phyloP scores from a whole-genome alignment of 2,113 vertebrate genomes.

The Nibea coibor region DNA sequence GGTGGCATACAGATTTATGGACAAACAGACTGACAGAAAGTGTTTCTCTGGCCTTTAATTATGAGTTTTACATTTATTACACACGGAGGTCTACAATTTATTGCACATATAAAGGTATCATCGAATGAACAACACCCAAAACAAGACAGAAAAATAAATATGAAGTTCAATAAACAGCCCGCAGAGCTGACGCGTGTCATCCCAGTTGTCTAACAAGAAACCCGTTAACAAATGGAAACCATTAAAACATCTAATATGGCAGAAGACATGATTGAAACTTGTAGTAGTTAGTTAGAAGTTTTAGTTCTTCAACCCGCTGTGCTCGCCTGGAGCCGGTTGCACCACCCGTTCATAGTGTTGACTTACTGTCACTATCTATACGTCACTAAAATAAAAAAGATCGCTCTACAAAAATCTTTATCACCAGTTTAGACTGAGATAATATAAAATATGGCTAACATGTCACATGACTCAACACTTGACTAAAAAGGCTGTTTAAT shows the following conservation, averaged over 20 bases:
- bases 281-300: no score
- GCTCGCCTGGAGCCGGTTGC: not conserved
- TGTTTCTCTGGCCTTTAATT: constrained; percentile 31
- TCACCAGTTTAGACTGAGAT: not conserved
- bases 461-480: not conserved
- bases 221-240: not conserved
- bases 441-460: not conserved
- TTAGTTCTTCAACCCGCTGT: not conserved
- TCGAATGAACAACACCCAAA: constrained; percentile 17
- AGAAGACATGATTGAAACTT: not conserved
- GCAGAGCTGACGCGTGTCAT: not conserved
- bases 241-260: not conserved
- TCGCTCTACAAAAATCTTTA: not conserved
- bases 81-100: constrained; percentile 18
- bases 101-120: constrained; percentile 47
- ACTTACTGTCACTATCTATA: not conserved
- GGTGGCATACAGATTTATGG: not conserved
- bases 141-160: constrained; percentile 35
- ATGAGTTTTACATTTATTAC: constrained; percentile 34
- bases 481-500: not conserved
- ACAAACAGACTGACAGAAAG: not conserved
- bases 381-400: not conserved
- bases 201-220: not conserved
- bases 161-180: not conserved
- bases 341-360: not conserved